Conservation (phyloP, 2,888 invertebrate species). For the Metacarcinus magister region DNA sequence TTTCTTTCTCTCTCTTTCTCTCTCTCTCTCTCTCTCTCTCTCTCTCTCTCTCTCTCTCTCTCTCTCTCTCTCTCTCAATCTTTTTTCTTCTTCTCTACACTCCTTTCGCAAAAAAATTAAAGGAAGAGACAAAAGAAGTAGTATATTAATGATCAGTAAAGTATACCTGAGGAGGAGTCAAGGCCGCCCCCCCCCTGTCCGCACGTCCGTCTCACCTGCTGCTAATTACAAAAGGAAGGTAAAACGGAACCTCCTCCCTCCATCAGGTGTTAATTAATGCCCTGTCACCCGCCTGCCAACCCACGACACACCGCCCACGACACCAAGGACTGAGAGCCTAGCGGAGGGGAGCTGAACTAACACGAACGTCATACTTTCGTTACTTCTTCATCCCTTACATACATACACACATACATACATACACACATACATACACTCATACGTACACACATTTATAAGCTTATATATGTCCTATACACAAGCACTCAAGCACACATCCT, state of each 20-base stretch:
- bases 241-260: constrained; percentile 20
- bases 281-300: neutral
- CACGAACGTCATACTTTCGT: neutral
- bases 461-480: too few relatives aligned
- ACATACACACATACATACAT: too few relatives aligned
- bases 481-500: too few relatives aligned
- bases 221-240: neutral
- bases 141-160: neutral
- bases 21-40: neutral
- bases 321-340: neutral
- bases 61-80: too few relatives aligned
- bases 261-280: constrained; percentile 21
- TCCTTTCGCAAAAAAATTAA: neutral
- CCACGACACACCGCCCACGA: neutral
- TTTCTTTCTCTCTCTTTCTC: too few relatives aligned
- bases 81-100: neutral
- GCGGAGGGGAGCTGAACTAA: neutral
- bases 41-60: neutral
- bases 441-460: too few relatives aligned
- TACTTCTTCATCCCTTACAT: too few relatives aligned
- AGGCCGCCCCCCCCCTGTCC: neutral
- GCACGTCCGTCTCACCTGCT: neutral
- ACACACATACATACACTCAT: too few relatives aligned
- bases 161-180: neutral
- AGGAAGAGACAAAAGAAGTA: neutral